phyloP scores from a whole-genome alignment of 1,140 invertebrate genomes.

The Nautilus pompilius region DNA sequence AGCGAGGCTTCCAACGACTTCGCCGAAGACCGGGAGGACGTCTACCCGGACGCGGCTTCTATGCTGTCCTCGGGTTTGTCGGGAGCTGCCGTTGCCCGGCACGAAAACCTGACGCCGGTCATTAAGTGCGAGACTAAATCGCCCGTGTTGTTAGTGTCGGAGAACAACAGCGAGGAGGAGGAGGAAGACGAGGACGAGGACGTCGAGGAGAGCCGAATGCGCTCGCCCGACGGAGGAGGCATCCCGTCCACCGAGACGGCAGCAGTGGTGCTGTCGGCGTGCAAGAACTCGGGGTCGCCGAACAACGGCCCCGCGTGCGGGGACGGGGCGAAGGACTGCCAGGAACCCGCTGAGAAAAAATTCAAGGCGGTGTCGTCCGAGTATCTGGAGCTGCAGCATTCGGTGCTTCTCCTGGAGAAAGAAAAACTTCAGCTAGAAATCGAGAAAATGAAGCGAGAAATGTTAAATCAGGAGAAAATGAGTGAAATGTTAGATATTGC shows the following conservation, averaged over 20 bases:
- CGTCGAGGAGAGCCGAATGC: too few relatives aligned
- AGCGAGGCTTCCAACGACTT: neutral
- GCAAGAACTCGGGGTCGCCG: too few relatives aligned
- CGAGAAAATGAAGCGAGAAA: neutral
- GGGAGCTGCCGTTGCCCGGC: too few relatives aligned
- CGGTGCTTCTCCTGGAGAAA: neutral
- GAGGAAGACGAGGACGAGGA: too few relatives aligned
- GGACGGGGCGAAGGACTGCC: neutral
- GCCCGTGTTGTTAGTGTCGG: too few relatives aligned
- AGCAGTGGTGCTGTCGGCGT: neutral
- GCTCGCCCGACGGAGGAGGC: too few relatives aligned
- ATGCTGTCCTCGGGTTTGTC: too few relatives aligned
- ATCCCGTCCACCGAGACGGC: neutral
- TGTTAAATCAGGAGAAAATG: neutral
- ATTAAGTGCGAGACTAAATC: conserved; percentile 1
- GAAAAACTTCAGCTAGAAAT: neutral
- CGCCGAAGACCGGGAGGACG: neutral
- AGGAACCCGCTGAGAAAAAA: neutral
- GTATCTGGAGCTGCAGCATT: neutral
- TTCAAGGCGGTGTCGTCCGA: neutral
- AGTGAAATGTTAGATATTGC: neutral
- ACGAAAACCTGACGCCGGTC: too few relatives aligned
- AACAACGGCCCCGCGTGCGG: too few relatives aligned
- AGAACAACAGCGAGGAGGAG: too few relatives aligned
- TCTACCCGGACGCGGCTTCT: neutral